A percentile compares a stretch with the other conserved stretches of the same genome.
These are phyloP conservation scores for Catonia carolina DNA, from an alignment of 2,888 invertebrate species.

Conservation along the genomic window DNA sequence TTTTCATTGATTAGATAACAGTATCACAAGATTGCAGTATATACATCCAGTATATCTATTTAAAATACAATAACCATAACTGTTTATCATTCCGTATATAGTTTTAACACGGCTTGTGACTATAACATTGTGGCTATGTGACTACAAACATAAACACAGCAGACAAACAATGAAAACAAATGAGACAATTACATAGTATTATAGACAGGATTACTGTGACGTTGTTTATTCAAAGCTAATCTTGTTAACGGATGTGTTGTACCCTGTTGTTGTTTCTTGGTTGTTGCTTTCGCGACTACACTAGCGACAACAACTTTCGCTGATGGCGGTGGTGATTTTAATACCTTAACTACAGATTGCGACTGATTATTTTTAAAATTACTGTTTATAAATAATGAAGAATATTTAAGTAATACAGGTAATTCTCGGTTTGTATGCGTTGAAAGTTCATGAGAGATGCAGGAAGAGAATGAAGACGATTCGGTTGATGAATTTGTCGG, in stretches of 20 bases:
- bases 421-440: too few relatives aligned
- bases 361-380: constrained; percentile 35
- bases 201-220: constrained; percentile 76
- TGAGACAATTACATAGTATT: constrained; percentile 76
- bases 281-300: constrained; percentile 63
- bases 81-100: too few relatives aligned
- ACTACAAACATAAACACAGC: too few relatives aligned
- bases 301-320: constrained; percentile 57
- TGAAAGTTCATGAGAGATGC: too few relatives aligned
- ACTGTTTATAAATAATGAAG: constrained; percentile 28
- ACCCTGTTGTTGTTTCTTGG: constrained; percentile 81
- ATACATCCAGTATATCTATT: too few relatives aligned
- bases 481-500: background rate
- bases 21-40: too few relatives aligned
- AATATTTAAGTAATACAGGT: constrained; percentile 20
- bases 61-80: too few relatives aligned
- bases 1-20: too few relatives aligned
- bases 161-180: constrained; percentile 7
- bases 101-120: too few relatives aligned
- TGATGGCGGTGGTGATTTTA: constrained; percentile 42
- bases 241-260: constrained; percentile 87
- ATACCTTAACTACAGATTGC: constrained; percentile 37
- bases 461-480: background rate
- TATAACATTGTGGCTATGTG: too few relatives aligned
- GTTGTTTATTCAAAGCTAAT: constrained; percentile 69